phyloP scores from a whole-genome alignment of 2,888 invertebrate genomes.

The Amorpha juglandis region DNA sequence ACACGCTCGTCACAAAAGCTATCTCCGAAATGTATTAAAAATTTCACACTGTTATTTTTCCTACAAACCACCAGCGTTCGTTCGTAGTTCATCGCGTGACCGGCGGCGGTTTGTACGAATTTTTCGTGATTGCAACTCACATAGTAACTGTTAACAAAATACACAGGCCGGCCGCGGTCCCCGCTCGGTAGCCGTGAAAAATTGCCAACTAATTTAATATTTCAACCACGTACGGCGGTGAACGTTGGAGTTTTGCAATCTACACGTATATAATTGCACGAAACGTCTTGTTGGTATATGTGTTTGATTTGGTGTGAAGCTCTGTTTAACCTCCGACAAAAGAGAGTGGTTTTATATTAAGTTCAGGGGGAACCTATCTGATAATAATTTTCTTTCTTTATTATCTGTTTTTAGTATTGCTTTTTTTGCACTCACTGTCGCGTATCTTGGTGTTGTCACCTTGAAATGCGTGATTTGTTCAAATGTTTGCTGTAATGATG shows the following conservation, averaged over 20 bases:
- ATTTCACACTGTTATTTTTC: slow-evolving; percentile 19
- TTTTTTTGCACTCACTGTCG: too few species aligned
- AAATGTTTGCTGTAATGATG: too few species aligned
- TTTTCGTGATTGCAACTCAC: slow-evolving; percentile 26
- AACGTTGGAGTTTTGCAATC: slow-evolving; percentile 50
- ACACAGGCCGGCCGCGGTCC: slow-evolving; percentile 27
- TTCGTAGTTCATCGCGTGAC: slow-evolving; percentile 13
- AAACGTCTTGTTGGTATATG: not conserved
- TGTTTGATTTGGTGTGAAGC: not conserved
- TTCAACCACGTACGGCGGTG: slow-evolving; percentile 49
- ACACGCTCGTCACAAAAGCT: too few species aligned
- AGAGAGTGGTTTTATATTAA: too few species aligned
- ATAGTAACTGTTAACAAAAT: slow-evolving; percentile 34
- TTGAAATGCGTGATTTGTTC: too few species aligned
- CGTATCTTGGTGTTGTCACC: too few species aligned
- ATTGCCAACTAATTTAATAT: slow-evolving; percentile 52
- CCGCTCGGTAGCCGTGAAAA: slow-evolving; percentile 41
- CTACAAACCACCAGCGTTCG: not conserved
- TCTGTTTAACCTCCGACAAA: not conserved
- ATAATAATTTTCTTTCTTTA: too few species aligned
- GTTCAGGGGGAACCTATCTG: too few species aligned
- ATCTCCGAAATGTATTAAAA: not conserved
- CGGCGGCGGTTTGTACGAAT: slow-evolving; percentile 9
- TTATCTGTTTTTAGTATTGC: too few species aligned
- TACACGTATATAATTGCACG: slow-evolving; percentile 16